Conservation (phyloP, 2,113 vertebrate species). For the Suncus etruscus region DNA sequence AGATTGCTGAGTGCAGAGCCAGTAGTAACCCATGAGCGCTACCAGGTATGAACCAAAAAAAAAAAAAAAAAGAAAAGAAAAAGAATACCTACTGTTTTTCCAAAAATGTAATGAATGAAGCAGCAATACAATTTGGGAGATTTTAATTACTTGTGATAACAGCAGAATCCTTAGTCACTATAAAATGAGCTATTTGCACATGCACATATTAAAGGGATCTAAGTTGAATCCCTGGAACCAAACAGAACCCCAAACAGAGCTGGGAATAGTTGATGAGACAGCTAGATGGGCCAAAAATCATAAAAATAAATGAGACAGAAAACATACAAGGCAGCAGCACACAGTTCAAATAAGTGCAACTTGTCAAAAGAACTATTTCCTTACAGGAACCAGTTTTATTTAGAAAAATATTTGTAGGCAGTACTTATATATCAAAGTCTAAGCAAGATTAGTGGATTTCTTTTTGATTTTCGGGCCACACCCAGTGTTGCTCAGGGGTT, state of each 20-base stretch:
- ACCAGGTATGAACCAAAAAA: too few relatives aligned
- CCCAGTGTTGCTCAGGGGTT: too few relatives aligned
- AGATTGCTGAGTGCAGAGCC: too few relatives aligned
- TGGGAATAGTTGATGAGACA: too few relatives aligned
- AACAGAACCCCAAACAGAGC: too few relatives aligned
- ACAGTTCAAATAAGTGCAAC: not conserved
- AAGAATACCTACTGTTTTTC: not conserved
- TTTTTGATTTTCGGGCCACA: too few relatives aligned
- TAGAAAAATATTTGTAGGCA: not conserved
- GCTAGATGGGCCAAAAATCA: too few relatives aligned
- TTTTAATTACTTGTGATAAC: not conserved
- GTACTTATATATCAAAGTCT: not conserved
- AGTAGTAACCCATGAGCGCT: too few relatives aligned
- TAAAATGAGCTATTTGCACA: not conserved
- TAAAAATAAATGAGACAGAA: not conserved
- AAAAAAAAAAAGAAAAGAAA: too few relatives aligned
- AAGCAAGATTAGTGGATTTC: not conserved
- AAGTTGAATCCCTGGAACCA: too few relatives aligned
- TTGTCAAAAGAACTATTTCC: not conserved
- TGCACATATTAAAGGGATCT: too few relatives aligned
- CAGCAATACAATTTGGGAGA: not conserved
- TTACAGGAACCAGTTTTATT: conserved; percentile 22
- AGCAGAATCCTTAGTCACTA: not conserved
- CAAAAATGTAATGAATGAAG: conserved; percentile 30
- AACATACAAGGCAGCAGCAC: not conserved